Conservation (phyloP, 2,113 vertebrate species). For the Petroica traversi region DNA sequence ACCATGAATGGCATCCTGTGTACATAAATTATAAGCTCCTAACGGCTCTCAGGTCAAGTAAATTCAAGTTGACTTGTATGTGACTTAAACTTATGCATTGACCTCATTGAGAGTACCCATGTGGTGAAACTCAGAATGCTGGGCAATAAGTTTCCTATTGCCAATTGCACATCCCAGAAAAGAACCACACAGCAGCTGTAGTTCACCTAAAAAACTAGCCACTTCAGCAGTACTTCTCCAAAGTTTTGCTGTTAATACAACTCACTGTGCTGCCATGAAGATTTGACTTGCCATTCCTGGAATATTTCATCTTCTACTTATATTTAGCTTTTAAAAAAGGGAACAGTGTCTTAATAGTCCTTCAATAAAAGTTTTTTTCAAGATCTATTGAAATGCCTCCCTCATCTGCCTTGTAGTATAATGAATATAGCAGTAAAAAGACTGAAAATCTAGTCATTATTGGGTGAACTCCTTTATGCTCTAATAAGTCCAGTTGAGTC, state of each 20-base stretch:
- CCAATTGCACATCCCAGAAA: not conserved
- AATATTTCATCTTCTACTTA: not conserved
- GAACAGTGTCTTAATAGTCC: not conserved
- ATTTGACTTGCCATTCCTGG: not conserved
- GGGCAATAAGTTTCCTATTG: not conserved
- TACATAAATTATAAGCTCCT: not conserved
- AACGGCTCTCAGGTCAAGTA: not conserved
- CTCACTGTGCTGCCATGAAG: not conserved
- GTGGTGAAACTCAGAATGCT: not conserved
- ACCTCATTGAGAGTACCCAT: not conserved
- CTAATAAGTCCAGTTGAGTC: not conserved
- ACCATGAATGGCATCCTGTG: not conserved
- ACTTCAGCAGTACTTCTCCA: not conserved
- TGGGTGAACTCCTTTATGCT: not conserved
- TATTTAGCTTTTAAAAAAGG: not conserved
- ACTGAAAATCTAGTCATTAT: not conserved
- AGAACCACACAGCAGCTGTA: not conserved
- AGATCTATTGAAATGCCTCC: not conserved
- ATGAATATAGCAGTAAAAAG: not conserved
- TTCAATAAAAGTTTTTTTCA: not conserved
- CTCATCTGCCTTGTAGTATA: not conserved
- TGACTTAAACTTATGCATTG: not conserved
- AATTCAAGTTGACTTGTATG: not conserved
- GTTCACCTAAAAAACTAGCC: not conserved
- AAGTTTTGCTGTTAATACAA: not conserved